phyloP scores from a whole-genome alignment of 2,888 invertebrate species.

The Himalopsyche anomala region DNA sequence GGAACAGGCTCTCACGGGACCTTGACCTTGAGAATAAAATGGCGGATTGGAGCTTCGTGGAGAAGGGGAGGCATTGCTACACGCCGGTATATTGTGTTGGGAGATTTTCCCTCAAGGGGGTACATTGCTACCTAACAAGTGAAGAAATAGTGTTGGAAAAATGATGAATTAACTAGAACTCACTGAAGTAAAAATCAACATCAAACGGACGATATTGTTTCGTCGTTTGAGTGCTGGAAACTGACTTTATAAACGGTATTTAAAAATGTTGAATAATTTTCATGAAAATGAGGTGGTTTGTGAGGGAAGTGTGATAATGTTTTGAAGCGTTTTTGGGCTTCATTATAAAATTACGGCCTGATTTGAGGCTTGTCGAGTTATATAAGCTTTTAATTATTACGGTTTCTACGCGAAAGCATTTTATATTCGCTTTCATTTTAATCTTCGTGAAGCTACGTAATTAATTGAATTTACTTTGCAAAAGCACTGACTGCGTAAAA shows the following conservation, averaged over 20 bases:
- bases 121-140: neutral
- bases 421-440: neutral
- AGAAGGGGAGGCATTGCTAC: constrained; percentile 12
- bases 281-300: constrained; percentile 16
- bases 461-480: no score
- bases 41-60: neutral
- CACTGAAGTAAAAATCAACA: constrained; percentile 10
- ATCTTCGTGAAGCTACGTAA: neutral
- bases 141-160: constrained; percentile 15
- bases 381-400: neutral
- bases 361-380: constrained; percentile 6
- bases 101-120: neutral
- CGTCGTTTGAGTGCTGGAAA: neutral
- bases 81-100: constrained; percentile 20
- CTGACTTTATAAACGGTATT: constrained; percentile 6
- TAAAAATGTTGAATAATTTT: neutral
- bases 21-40: constrained; percentile 28
- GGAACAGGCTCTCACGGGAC: constrained; percentile 43
- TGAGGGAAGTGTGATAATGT: constrained; percentile 8
- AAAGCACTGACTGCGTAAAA: no score
- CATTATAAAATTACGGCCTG: neutral
- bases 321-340: constrained; percentile 28
- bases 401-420: neutral
- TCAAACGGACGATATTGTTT: neutral
- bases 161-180: neutral